Percentiles rank a stretch among this genome's conserved stretches.
Conservation (phyloP, 2,888 invertebrate genomes). For the Palloptera scutellata region DNA sequence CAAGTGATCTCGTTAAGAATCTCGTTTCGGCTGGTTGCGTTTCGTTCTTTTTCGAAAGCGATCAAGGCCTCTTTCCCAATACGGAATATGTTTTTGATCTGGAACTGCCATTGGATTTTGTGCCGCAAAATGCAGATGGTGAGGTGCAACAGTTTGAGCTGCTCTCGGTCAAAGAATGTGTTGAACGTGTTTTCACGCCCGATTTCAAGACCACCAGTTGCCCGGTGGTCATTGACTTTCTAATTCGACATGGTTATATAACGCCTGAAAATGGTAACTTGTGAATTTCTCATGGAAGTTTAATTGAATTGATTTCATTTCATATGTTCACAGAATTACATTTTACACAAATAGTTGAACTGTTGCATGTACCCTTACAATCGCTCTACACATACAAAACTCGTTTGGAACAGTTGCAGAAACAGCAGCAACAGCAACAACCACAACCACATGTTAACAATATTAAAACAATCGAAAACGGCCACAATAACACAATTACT, state of each 20-base stretch:
- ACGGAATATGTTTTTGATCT: conserved; percentile 94
- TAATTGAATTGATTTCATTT: background rate
- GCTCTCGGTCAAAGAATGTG: conserved; percentile 81
- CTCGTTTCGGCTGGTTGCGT: conserved; percentile 65
- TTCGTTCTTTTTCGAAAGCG: conserved; percentile 86
- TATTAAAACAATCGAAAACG: conserved; percentile 51
- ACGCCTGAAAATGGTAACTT: conserved; percentile 85
- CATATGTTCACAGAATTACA: conserved; percentile 75
- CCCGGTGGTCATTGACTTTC: conserved; percentile 89
- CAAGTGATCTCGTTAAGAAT: conserved; percentile 75
- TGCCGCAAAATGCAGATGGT: conserved; percentile 92
- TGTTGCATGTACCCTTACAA: conserved; percentile 87
- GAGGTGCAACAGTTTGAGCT: conserved; percentile 93
- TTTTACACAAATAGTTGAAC: conserved; percentile 83
- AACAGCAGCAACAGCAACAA: conserved; percentile 38
- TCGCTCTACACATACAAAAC: conserved; percentile 73
- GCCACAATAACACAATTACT: conserved; percentile 44
- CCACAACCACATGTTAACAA: conserved; percentile 34
- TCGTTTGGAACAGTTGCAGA: conserved; percentile 49
- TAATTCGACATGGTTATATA: conserved; percentile 89
- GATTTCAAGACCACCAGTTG: conserved; percentile 95
- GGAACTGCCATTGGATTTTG: conserved; percentile 87
- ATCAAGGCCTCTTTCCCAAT: conserved; percentile 91
- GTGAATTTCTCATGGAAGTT: too few species aligned
- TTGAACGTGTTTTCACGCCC: conserved; percentile 80